Conservation (phyloP, 1,140 invertebrate genomes). For the Drosophila sturtevanti region DNA sequence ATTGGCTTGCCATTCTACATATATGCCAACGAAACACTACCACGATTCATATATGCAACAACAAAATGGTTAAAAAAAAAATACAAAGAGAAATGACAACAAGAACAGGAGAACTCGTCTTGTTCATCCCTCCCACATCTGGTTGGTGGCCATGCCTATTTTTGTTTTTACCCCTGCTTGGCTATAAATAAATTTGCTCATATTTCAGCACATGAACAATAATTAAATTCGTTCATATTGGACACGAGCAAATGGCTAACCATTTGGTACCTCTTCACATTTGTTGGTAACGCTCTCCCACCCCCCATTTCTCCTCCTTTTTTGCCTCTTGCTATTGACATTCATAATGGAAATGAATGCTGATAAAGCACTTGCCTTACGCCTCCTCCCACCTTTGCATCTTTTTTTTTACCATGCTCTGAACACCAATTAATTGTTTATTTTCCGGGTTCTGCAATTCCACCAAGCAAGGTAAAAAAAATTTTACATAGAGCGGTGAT, state of each 20-base stretch:
- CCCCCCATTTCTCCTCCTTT: conserved; percentile 7
- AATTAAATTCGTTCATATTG: conserved; percentile 78
- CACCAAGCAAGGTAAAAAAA: conserved; percentile 33
- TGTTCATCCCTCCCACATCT: conserved; percentile 22
- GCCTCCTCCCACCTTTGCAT: not conserved
- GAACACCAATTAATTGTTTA: conserved; percentile 67
- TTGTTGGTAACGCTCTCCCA: not conserved
- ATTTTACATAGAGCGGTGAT: conserved; percentile 42
- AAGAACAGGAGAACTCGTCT: conserved; percentile 36
- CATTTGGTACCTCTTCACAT: conserved; percentile 11
- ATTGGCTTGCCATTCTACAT: conserved; percentile 30
- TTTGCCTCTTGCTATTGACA: conserved; percentile 57
- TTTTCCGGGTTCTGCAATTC: conserved; percentile 19
- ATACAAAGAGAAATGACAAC: conserved; percentile 43
- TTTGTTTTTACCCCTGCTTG: not conserved
- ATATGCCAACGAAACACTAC: conserved; percentile 3
- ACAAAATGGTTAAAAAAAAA: conserved; percentile 50
- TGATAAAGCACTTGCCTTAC: conserved; percentile 53
- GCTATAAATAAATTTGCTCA: conserved; percentile 78
- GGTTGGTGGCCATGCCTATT: not conserved
- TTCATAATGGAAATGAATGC: conserved; percentile 78
- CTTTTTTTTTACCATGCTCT: not conserved
- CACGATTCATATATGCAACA: conserved; percentile 61
- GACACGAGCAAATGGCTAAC: conserved; percentile 65
- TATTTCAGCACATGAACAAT: conserved; percentile 81